Conservation (phyloP, 2,797 vertebrate genomes). For the Syncerus caffer region DNA sequence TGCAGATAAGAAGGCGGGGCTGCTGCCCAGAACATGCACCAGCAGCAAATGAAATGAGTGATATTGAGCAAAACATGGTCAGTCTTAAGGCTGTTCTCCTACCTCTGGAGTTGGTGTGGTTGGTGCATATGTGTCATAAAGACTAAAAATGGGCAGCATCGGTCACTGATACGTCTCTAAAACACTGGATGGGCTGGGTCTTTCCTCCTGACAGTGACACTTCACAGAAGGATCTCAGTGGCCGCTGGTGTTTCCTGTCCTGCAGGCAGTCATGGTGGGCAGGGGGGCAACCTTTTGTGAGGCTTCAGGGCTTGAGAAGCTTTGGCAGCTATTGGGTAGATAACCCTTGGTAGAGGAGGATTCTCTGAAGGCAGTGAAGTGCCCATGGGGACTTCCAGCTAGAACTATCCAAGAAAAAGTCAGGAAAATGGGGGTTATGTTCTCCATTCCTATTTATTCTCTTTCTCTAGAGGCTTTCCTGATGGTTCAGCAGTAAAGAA, state of each 20-base stretch:
- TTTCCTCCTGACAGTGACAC: background rate
- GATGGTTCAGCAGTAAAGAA: background rate
- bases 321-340: background rate
- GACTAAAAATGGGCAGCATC: background rate
- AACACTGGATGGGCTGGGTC: background rate
- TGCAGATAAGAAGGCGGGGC: background rate
- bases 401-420: background rate
- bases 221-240: background rate
- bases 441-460: background rate
- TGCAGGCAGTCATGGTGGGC: background rate
- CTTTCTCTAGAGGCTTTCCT: background rate
- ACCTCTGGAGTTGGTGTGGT: background rate
- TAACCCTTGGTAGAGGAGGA: background rate
- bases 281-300: background rate
- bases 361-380: background rate
- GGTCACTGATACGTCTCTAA: background rate
- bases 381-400: background rate
- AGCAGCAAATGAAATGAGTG: background rate
- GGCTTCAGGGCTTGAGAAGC: background rate
- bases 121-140: background rate
- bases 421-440: background rate
- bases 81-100: background rate
- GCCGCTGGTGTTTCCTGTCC: background rate
- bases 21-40: background rate
- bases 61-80: background rate